Percentiles rank a stretch among this genome's conserved stretches.
Evolutionary conservation across 2,797 vertebrate species (phyloP).

Genomic region (Mus spretus): DNA sequence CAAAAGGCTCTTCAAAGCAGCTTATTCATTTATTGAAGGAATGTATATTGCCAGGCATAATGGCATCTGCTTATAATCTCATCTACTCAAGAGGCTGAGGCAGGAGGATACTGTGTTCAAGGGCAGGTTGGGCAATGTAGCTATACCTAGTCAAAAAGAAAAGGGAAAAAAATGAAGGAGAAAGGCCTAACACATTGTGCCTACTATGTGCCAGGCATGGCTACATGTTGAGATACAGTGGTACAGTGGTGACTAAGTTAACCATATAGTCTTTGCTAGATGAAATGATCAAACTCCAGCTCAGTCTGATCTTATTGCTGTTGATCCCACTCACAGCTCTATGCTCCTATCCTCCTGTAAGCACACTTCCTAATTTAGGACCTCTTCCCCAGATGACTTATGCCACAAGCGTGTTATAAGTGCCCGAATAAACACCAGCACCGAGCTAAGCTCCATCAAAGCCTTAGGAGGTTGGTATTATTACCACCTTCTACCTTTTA

Average conservation of each 20-base stretch:
- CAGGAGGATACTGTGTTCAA: not conserved
- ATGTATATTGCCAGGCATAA: not conserved
- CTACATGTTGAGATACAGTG: not conserved
- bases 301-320: not conserved
- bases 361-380: conserved; percentile 8
- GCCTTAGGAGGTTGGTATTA: not conserved
- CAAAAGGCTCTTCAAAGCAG: not conserved
- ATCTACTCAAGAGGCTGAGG: not conserved
- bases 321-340: not conserved
- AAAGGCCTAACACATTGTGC: not conserved
- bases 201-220: not conserved
- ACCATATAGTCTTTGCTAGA: not conserved
- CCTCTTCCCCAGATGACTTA: not conserved
- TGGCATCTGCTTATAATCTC: not conserved
- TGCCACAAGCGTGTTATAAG: not conserved
- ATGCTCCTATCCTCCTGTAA: not conserved
- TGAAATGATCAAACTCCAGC: not conserved
- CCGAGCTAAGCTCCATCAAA: conserved; percentile 24
- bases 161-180: not conserved
- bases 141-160: not conserved
- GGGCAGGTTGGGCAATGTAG: not conserved
- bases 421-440: not conserved
- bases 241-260: not conserved
- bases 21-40: not conserved
- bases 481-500: not conserved